A percentile compares a stretch with the other conserved stretches of the same genome.
These are phyloP conservation scores for Schizopygopsis malacanthus DNA, from an alignment of 2,797 vertebrate species.

Conservation along the genomic window DNA sequence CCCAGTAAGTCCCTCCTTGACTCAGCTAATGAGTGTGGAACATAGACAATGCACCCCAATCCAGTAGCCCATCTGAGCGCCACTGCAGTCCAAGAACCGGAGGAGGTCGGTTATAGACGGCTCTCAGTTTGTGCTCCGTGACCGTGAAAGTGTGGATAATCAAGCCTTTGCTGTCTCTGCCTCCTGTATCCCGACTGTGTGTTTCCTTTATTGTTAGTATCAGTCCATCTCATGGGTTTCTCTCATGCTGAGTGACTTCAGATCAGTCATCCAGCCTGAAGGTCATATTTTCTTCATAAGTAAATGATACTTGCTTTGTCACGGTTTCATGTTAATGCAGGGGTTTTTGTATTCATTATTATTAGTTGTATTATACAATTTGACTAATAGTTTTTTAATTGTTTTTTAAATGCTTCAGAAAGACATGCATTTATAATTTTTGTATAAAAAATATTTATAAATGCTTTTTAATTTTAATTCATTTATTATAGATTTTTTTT, in stretches of 20 bases:
- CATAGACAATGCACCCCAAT: slow-evolving; percentile 64
- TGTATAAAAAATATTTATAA: not conserved
- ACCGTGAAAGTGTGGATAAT: slow-evolving; percentile 60
- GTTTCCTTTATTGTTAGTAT: slow-evolving; percentile 44
- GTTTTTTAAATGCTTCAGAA: not conserved
- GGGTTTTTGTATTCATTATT: not conserved
- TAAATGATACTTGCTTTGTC: not conserved
- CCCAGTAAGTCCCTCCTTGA: slow-evolving; percentile 66
- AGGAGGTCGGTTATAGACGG: slow-evolving; percentile 58
- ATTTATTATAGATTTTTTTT: not conserved
- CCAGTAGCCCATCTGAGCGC: slow-evolving; percentile 60
- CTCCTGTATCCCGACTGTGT: slow-evolving; percentile 46
- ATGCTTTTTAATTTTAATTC: not conserved
- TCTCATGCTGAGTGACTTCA: slow-evolving; percentile 25
- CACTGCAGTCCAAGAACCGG: slow-evolving; percentile 55
- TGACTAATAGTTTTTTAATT: not conserved
- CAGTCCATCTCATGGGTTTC: slow-evolving; percentile 33
- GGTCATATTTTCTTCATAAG: slow-evolving; percentile 49
- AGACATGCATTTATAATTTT: not conserved
- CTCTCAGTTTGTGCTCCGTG: slow-evolving; percentile 56
- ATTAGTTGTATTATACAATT: not conserved
- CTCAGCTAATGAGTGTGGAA: slow-evolving; percentile 67
- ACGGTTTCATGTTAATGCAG: not conserved
- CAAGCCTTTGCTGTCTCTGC: slow-evolving; percentile 46
- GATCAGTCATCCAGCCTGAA: slow-evolving; percentile 44